phyloP scores from a whole-genome alignment of 2,888 invertebrate genomes.

The Dioctria linearis region DNA sequence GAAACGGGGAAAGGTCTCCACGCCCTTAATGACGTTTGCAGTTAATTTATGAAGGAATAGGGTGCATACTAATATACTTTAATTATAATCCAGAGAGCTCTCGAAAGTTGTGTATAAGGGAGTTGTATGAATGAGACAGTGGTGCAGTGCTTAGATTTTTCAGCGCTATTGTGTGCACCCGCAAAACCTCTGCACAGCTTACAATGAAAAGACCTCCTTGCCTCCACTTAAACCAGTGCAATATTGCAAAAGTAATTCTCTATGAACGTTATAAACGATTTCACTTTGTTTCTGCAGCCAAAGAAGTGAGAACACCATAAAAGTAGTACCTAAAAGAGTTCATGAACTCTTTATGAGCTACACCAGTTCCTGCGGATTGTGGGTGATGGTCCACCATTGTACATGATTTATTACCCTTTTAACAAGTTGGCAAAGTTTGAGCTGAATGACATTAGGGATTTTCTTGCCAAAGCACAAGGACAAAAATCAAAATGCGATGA shows the following conservation, averaged over 20 bases:
- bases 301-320: neutral
- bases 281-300: slow-evolving; percentile 53
- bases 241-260: slow-evolving; percentile 57
- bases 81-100: slow-evolving; percentile 51
- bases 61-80: slow-evolving; percentile 54
- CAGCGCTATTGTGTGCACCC: neutral
- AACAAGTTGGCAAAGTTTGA: neutral
- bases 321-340: slow-evolving; percentile 43
- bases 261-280: slow-evolving; percentile 57
- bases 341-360: slow-evolving; percentile 55
- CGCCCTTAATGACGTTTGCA: slow-evolving; percentile 19
- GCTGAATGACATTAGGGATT: slow-evolving; percentile 1
- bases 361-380: neutral
- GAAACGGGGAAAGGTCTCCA: neutral
- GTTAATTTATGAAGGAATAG: slow-evolving; percentile 39
- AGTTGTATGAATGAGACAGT: neutral
- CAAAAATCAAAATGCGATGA: no score
- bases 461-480: neutral
- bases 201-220: neutral
- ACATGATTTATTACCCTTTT: slow-evolving; percentile 33
- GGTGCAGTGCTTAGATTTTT: slow-evolving; percentile 1
- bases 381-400: slow-evolving; percentile 23
- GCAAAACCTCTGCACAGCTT: neutral
- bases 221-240: slow-evolving; percentile 44
- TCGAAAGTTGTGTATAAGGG: slow-evolving; percentile 25